A percentile compares a stretch with the other conserved stretches of the same genome.
These are phyloP conservation scores for Prorops nasuta DNA, from an alignment of 1,140 invertebrate species.

Conservation along the genomic window DNA sequence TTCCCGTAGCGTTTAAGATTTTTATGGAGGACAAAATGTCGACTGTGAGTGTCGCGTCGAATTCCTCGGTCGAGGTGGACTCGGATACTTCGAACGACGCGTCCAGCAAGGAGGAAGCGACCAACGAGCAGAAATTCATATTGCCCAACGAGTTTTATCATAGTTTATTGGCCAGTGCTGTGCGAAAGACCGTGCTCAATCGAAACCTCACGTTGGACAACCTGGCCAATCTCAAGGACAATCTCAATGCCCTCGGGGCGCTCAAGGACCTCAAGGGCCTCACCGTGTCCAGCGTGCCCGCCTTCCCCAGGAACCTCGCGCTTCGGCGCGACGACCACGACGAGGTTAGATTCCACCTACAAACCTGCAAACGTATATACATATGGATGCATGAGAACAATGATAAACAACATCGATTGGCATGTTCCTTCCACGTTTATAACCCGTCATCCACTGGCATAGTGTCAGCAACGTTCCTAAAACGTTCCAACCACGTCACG, in stretches of 20 bases:
- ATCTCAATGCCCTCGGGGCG: constrained; percentile 47
- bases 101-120: constrained; percentile 41
- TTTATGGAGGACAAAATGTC: constrained; percentile 44
- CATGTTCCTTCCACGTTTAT: too few species aligned
- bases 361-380: too few species aligned
- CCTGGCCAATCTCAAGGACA: constrained; percentile 48
- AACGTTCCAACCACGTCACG: too few species aligned
- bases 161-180: constrained; percentile 70
- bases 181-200: constrained; percentile 56
- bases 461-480: too few species aligned
- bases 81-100: constrained; percentile 51
- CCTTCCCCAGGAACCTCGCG: constrained; percentile 52
- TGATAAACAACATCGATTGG: too few species aligned
- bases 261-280: constrained; percentile 51
- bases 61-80: constrained; percentile 54
- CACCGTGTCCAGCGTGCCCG: constrained; percentile 51
- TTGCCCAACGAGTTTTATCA: constrained; percentile 76
- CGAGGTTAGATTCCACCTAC: constrained; percentile 52
- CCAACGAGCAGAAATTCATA: constrained; percentile 58
- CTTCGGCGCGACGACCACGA: constrained; percentile 48
- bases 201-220: constrained; percentile 51
- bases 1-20: background rate
- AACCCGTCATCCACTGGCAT: too few species aligned
- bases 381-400: background rate
- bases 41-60: constrained; percentile 51